Evolutionary conservation across 1,140 invertebrate species (phyloP).

Genomic region (Maniola jurtina): DNA sequence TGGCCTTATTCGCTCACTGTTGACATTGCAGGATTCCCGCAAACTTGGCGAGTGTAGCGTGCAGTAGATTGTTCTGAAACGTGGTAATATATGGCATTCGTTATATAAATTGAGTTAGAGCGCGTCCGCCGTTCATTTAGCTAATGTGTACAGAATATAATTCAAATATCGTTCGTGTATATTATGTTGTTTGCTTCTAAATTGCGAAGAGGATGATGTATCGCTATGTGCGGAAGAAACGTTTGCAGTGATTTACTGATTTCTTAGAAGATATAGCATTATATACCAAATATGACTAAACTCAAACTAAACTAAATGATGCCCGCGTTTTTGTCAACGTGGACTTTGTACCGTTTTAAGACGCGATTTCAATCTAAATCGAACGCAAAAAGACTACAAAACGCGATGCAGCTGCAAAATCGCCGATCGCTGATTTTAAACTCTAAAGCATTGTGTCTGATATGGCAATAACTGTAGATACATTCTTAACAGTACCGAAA

Average conservation of each 20-base stretch:
- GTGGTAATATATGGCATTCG: conserved; percentile 71
- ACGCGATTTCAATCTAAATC: too few species aligned
- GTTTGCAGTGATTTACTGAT: too few species aligned
- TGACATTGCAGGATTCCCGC: conserved; percentile 55
- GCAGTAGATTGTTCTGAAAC: conserved; percentile 59
- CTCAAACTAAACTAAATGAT: too few species aligned
- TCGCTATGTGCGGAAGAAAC: not conserved
- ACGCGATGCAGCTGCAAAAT: too few species aligned
- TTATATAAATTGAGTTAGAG: conserved; percentile 73
- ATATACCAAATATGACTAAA: too few species aligned
- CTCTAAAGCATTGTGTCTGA: too few species aligned
- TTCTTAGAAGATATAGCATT: too few species aligned
- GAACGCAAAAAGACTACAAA: too few species aligned
- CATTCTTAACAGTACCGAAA: not conserved
- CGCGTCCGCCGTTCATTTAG: conserved; percentile 60
- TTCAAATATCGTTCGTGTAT: conserved; percentile 36
- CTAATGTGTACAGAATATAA: conserved; percentile 66
- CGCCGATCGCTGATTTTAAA: too few species aligned
- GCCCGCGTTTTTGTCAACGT: too few species aligned
- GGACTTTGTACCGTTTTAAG: too few species aligned
- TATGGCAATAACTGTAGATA: not conserved
- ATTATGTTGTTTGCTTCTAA: not conserved
- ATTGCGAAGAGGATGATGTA: conserved; percentile 1
- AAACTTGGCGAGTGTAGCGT: conserved; percentile 55
- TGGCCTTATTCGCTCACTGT: conserved; percentile 45